Base-by-base conservation (phyloP, 2,888 invertebrate genomes). In the Spicauda simplicius region DNA sequence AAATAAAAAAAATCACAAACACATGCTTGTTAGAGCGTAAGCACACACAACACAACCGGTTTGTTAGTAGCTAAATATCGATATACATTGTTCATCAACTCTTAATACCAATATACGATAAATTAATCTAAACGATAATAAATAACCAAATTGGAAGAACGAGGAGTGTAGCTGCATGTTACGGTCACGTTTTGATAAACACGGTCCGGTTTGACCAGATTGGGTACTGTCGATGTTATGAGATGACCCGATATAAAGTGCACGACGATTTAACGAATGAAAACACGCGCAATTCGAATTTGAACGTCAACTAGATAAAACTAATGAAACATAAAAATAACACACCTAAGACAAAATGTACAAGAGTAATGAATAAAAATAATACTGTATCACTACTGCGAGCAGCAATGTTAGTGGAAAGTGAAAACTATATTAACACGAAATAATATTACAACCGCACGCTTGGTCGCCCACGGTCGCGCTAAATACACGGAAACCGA, bases 21-120 rank as follows among this genome's bases (percentile, higher is more conserved):
- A 87, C 92, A 91, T 91, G 90, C 90, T 88, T 89, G 91, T 92
- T 92, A 92, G 88, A 81, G 83, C 86, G 82, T 86, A 90, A 92
- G 89, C 90, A 86, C 91, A 91, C 91, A 92, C 92, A 83, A 91
- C 93, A 92, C 92, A 93, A 92, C 92, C 92, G 84, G 87, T 82
- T 87, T 86, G 91, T 93, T 93, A 93, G 93, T 92, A 90, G 84
- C 86, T 87, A 83, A 83, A 87, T 78, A 85, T 79, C 61, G 61
- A 62, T 67, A 86, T 84, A 90, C 80, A 87, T 89, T 90, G 90
- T 89, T 90, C 88, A 84, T 87, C 85, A 85, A 87, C 84, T 84
- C 85, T 82, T 86, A 86, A 83, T 80, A 85, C 81, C 83, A 77
- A 80, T 82, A 85, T 77, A 85, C 83, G 77, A 82, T 83, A 83